Percentiles rank a stretch among this genome's conserved stretches.
phyloP scores from a whole-genome alignment of 2,113 vertebrate genomes.

The Oryzias melastigma region DNA sequence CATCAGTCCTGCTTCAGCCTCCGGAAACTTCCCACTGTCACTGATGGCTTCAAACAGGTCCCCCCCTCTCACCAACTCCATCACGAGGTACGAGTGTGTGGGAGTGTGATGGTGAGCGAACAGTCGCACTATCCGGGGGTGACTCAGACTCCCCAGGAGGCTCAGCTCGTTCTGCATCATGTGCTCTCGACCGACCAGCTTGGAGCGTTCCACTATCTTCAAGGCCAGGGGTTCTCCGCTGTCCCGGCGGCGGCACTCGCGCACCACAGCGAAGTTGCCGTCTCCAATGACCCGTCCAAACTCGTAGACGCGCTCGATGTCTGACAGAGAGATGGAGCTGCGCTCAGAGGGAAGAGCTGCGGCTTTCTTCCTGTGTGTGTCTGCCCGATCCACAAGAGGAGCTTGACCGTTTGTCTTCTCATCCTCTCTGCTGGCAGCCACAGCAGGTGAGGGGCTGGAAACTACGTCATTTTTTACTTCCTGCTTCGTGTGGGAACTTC shows the following conservation, averaged over 20 bases:
- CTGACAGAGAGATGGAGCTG: conserved; percentile 50
- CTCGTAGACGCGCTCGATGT: conserved; percentile 85
- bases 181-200: conserved; percentile 90
- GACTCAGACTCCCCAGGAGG: conserved; percentile 86
- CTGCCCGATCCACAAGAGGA: conserved; percentile 16
- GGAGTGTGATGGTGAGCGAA: conserved; percentile 88
- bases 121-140: conserved; percentile 89
- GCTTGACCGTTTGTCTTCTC: conserved; percentile 27
- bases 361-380: conserved; percentile 14
- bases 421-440: conserved; percentile 23
- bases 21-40: conserved; percentile 86
- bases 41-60: conserved; percentile 95
- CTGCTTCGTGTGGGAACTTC: conserved; percentile 15
- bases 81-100: conserved; percentile 87
- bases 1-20: conserved; percentile 86
- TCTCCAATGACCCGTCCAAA: conserved; percentile 89
- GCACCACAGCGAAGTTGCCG: conserved; percentile 94
- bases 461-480: conserved; percentile 17
- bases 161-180: conserved; percentile 95
- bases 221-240: conserved; percentile 81
- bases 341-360: conserved; percentile 35
- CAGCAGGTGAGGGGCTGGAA: conserved; percentile 8
- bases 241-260: conserved; percentile 81
- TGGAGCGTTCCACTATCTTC: conserved; percentile 92
- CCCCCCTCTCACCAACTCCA: conserved; percentile 91